These are phyloP conservation scores for Aspidapion aeneum DNA, from an alignment of 2,888 invertebrate genomes.

Conservation along the genomic window DNA sequence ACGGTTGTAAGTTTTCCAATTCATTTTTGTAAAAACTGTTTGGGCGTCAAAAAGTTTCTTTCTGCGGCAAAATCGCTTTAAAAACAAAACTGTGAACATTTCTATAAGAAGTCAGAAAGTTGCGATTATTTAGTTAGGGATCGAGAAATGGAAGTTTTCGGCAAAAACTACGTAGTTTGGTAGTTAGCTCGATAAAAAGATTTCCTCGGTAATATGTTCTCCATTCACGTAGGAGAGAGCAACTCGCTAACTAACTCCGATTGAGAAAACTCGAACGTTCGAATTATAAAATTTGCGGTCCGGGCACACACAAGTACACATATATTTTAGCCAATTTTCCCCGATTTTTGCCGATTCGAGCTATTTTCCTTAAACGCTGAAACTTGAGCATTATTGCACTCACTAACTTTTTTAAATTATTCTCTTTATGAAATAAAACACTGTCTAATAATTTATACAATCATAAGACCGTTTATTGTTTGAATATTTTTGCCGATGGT, in stretches of 20 bases:
- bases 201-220: constrained; percentile 19
- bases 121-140: neutral
- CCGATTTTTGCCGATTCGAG: neutral
- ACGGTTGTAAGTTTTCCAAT: neutral
- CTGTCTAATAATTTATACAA: no score
- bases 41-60: neutral
- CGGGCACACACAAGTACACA: constrained; percentile 18
- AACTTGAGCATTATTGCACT: no score
- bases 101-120: neutral
- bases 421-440: no score
- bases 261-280: constrained; percentile 24
- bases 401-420: no score
- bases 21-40: neutral
- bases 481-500: no score
- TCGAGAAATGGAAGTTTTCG: neutral
- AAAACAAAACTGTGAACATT: neutral
- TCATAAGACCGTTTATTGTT: no score
- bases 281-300: constrained; percentile 27
- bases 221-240: constrained; percentile 22
- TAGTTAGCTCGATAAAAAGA: constrained; percentile 18
- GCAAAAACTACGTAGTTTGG: neutral
- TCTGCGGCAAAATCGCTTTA: neutral
- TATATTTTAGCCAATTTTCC: neutral
- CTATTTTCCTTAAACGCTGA: neutral
- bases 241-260: constrained; percentile 26